Percentiles rank a stretch among this genome's conserved stretches.
These are phyloP conservation scores for Trileptium ribeirensis DNA, from an alignment of 2,888 invertebrate genomes.

Conservation along the genomic window DNA sequence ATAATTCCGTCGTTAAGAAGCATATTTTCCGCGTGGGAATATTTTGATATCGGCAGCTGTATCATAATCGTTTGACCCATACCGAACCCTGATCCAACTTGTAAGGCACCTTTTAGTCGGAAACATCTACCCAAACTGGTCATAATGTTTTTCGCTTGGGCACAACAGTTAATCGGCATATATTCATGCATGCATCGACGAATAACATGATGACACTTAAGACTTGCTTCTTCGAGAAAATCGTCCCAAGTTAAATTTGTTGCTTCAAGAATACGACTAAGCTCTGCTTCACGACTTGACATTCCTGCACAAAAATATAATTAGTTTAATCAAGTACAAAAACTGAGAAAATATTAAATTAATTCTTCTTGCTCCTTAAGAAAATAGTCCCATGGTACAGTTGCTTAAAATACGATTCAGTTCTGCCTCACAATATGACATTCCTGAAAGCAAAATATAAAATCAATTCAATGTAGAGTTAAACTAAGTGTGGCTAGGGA, in stretches of 20 bases:
- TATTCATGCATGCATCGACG: not conserved
- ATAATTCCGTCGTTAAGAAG: conserved; percentile 44
- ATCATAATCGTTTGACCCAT: not conserved
- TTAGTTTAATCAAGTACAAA: not conserved
- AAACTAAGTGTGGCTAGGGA: too few species aligned
- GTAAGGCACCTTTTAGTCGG: not conserved
- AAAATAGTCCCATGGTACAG: too few species aligned
- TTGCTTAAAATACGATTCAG: too few species aligned
- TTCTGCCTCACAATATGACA: too few species aligned
- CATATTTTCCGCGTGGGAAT: not conserved
- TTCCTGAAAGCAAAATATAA: too few species aligned
- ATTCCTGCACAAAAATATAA: not conserved
- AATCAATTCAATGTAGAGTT: too few species aligned
- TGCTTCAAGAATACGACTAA: not conserved
- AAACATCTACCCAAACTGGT: conserved; percentile 2
- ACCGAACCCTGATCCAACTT: not conserved
- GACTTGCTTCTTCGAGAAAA: not conserved
- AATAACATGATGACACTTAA: not conserved
- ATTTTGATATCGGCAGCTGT: not conserved
- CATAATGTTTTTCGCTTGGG: not conserved
- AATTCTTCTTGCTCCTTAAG: too few species aligned
- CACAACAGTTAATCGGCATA: not conserved
- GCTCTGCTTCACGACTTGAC: not conserved
- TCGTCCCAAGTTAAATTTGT: not conserved
- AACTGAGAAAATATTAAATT: too few species aligned